A percentile compares a stretch with the other conserved stretches of the same genome.
Conservation (phyloP, 2,888 invertebrate species). For the Pristionchus arcanus region DNA sequence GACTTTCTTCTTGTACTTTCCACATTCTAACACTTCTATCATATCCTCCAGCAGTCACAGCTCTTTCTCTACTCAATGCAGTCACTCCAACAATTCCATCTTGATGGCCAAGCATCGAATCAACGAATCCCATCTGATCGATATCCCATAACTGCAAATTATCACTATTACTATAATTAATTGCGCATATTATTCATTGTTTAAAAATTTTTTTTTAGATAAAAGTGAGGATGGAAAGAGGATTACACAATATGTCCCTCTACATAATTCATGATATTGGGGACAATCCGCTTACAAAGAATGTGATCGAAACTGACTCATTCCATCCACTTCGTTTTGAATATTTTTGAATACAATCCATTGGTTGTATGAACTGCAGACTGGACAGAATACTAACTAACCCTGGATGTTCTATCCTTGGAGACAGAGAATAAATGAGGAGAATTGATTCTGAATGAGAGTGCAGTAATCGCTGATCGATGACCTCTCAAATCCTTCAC, state of each 20-base stretch:
- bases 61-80: constrained; percentile 89
- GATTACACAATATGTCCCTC: background rate
- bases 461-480: constrained; percentile 70
- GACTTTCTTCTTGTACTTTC: constrained; percentile 98
- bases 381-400: constrained; percentile 36
- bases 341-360: background rate
- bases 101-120: constrained; percentile 89
- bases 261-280: background rate
- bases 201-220: background rate
- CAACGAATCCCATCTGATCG: constrained; percentile 88
- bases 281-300: background rate
- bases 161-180: background rate
- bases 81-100: constrained; percentile 91
- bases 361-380: background rate
- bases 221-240: background rate
- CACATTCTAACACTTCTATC: constrained; percentile 92
- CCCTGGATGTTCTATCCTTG: constrained; percentile 73
- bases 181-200: background rate
- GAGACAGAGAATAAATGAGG: constrained; percentile 74
- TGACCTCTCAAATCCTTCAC: constrained; percentile 73
- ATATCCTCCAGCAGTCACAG: constrained; percentile 88
- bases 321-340: background rate
- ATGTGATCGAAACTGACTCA: background rate
- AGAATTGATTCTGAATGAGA: constrained; percentile 70
- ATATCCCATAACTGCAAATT: constrained; percentile 93